Percentiles rank a stretch among this genome's conserved stretches.
phyloP scores from a whole-genome alignment of 2,888 invertebrate species.

The Patella depressa region DNA sequence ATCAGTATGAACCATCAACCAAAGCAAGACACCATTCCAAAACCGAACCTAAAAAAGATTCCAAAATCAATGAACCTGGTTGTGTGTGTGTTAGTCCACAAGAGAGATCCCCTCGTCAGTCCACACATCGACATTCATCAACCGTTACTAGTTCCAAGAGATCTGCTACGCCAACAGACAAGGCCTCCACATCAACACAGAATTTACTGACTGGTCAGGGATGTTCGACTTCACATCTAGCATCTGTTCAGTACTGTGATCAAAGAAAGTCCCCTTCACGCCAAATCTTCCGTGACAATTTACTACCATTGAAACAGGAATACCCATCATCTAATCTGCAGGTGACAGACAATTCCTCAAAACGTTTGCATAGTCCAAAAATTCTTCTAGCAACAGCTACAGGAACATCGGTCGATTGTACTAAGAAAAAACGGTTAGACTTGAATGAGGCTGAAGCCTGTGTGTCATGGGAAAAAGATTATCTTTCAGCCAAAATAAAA shows the following conservation, averaged over 20 bases:
- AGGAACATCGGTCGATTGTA: conserved; percentile 34
- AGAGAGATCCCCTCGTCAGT: background rate
- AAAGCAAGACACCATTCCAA: background rate
- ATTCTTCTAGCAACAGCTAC: conserved; percentile 53
- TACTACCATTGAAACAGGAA: conserved; percentile 30
- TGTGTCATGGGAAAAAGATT: conserved; percentile 24
- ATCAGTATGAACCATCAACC: background rate
- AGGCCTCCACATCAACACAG: background rate
- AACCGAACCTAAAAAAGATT: background rate
- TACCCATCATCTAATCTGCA: conserved; percentile 8
- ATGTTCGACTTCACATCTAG: background rate
- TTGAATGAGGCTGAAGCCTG: conserved; percentile 32
- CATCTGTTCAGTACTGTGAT: background rate
- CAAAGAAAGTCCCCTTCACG: conserved; percentile 18
- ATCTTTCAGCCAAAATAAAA: conserved; percentile 26
- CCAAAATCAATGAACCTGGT: background rate
- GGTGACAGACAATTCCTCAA: background rate
- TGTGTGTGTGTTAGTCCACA: background rate
- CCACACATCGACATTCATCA: too few relatives aligned
- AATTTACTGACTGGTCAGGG: background rate
- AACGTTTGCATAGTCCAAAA: conserved; percentile 51
- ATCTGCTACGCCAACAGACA: background rate
- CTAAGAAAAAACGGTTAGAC: conserved; percentile 50
- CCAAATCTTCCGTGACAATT: conserved; percentile 31
- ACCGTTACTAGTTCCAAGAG: too few relatives aligned